phyloP scores from a whole-genome alignment of 1,140 invertebrate species.

The Uloborus diversus region DNA sequence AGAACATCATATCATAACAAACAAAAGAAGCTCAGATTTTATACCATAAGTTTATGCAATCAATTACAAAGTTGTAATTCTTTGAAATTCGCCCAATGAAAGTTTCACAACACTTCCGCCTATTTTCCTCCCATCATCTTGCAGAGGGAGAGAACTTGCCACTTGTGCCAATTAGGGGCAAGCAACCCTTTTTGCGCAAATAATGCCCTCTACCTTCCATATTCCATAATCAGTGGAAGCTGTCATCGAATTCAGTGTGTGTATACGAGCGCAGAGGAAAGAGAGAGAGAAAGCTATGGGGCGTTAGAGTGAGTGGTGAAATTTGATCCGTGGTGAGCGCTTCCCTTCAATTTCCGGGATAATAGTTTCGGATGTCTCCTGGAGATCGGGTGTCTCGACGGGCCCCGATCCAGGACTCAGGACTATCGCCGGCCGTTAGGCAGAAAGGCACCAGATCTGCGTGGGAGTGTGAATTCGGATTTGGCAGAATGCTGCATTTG shows the following conservation, averaged over 20 bases:
- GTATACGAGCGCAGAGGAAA: background rate
- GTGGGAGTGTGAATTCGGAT: background rate
- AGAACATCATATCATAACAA: too few species aligned
- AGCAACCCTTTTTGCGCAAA: constrained; percentile 44
- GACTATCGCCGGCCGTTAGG: background rate
- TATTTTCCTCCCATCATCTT: too few species aligned
- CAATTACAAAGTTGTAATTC: too few species aligned
- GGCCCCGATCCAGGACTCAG: constrained; percentile 6
- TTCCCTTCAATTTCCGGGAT: constrained; percentile 56
- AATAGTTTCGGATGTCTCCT: constrained; percentile 52
- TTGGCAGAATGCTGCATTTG: too few species aligned
- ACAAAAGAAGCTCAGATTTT: too few species aligned
- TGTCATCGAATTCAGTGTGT: constrained; percentile 22
- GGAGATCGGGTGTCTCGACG: constrained; percentile 41
- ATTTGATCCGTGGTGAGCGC: constrained; percentile 29
- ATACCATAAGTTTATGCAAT: too few species aligned
- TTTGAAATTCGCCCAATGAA: too few species aligned
- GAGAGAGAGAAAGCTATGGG: background rate
- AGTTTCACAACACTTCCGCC: too few species aligned
- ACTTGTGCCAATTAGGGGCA: constrained; percentile 5
- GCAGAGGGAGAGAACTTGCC: too few species aligned
- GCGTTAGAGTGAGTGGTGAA: constrained; percentile 15
- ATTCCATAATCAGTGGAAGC: constrained; percentile 24
- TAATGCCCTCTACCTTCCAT: constrained; percentile 30
- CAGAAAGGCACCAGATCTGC: constrained; percentile 30